Base-by-base conservation (phyloP, 30 jellyfish, hydroid and myxozoan genomes). In the Rhopilema esculentum region DNA sequence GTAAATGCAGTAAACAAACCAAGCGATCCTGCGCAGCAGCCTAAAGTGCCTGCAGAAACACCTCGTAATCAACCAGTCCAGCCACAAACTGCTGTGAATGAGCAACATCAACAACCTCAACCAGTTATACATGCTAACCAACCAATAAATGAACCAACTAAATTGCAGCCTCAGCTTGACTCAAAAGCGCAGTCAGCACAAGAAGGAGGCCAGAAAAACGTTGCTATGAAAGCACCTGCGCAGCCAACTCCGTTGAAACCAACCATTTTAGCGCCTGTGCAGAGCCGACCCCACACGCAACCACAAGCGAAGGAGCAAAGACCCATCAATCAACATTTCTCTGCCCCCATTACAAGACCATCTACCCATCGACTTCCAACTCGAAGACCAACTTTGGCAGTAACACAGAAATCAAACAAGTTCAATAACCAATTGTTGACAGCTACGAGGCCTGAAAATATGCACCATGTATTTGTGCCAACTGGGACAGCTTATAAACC, bases 401-500 rank as follows among this genome's bases (percentile, higher is more conserved):
- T 31, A 8, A 77, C 91, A 12, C 81, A 19, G 16, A 22, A n/a
- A 19, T 15, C 48, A 7, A 69, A 69, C 69, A 84, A 69, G 64
- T 7, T 52, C 1, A 71, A 29, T 19, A 66, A 79, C 53, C 92
- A 71, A 40, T 51, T 72, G 80, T 80, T 85, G 9, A 84, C 92
- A 6, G 80, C 80, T 0, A 72, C 86, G 23, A 78, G 86, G 9
- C 87, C 86, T 7, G 86, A 84, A 72, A 84, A 75, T 27, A 73
- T 64, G 52, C 94, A 75, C 28, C 83, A 75, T 28, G 83, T 81
- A 12, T 8, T 81, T 9, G 73, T 27, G 19, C 83, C 91, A 0
- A 81, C 91, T 0, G 83, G 74, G 4, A 49, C 80, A 1, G 17
- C 65, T 66, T 71, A 15, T 28, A 81, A 66, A n/a, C 75, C 91